Percentiles rank a stretch among this genome's conserved stretches.
These are phyloP conservation scores for Moxostoma hubbsi DNA, from an alignment of 2,797 vertebrate species.

Conservation along the genomic window DNA sequence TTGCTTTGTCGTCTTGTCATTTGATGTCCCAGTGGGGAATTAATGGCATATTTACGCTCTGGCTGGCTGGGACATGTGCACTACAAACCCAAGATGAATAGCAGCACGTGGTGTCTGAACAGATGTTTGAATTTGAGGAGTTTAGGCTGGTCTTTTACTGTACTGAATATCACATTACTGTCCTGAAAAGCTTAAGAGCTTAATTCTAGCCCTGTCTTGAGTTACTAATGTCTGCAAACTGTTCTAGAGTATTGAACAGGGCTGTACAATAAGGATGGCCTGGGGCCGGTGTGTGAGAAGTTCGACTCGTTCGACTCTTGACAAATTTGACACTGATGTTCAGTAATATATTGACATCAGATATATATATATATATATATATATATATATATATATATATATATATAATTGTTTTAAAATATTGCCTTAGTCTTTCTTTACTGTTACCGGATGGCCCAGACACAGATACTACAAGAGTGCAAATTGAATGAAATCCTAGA, in stretches of 20 bases:
- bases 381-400: no score
- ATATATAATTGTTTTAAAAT: no score
- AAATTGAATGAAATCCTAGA: no score
- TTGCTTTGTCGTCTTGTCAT: slow-evolving; percentile 26
- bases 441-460: no score
- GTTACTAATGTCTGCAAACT: slow-evolving; percentile 22
- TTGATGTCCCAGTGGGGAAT: slow-evolving; percentile 17
- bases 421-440: no score
- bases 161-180: slow-evolving; percentile 14
- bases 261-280: slow-evolving; percentile 13
- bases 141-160: not conserved
- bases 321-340: slow-evolving; percentile 4
- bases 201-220: not conserved
- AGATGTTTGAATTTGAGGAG: slow-evolving; percentile 10
- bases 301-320: not conserved
- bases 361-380: not conserved
- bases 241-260: slow-evolving; percentile 13
- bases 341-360: slow-evolving; percentile 14
- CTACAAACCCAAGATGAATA: slow-evolving; percentile 19
- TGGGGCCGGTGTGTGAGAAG: not conserved
- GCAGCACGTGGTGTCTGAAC: slow-evolving; percentile 26
- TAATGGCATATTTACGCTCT: slow-evolving; percentile 26
- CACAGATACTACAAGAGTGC: no score
- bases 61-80: slow-evolving; percentile 23
- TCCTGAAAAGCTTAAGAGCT: slow-evolving; percentile 15